Conservation (phyloP, 2,888 invertebrate genomes). For the Megaustenia siamemsis region DNA sequence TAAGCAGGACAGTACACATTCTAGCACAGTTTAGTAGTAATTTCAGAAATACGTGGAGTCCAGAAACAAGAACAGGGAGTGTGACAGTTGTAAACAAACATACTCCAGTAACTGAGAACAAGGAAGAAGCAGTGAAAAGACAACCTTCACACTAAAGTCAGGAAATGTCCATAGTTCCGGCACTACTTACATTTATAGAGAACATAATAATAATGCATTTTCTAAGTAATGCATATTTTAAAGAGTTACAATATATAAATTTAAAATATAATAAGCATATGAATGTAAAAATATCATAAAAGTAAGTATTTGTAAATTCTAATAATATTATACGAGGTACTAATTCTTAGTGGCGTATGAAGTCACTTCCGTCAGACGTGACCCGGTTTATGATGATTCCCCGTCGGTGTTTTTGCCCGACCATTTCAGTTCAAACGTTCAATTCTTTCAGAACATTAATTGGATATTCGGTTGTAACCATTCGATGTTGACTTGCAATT, state of each 20-base stretch:
- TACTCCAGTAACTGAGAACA: too few species aligned
- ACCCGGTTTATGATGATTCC: not conserved
- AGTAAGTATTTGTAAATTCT: not conserved
- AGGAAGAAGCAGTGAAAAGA: too few species aligned
- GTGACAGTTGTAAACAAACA: too few species aligned
- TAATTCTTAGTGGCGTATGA: not conserved
- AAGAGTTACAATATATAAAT: not conserved
- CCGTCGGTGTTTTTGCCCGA: not conserved
- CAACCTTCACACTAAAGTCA: too few species aligned
- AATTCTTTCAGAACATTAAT: too few species aligned
- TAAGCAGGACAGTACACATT: too few species aligned
- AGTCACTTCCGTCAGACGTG: constrained; percentile 14
- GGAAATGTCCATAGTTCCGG: not conserved
- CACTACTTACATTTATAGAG: constrained; percentile 10
- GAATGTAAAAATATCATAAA: not conserved
- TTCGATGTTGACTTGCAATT: not conserved
- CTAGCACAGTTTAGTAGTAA: too few species aligned
- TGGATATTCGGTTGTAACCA: not conserved
- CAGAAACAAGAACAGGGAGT: too few species aligned
- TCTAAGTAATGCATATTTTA: not conserved
- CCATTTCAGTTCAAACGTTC: not conserved
- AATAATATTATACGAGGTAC: not conserved
- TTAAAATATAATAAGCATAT: not conserved
- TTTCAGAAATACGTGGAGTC: too few species aligned
- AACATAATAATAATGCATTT: not conserved